Percentiles rank a stretch among this genome's conserved stretches.
Evolutionary conservation across 30 jellyfish, hydroid and myxozoan genomes (phyloP).

Genomic region (Chrysaora quinquecirrha): DNA sequence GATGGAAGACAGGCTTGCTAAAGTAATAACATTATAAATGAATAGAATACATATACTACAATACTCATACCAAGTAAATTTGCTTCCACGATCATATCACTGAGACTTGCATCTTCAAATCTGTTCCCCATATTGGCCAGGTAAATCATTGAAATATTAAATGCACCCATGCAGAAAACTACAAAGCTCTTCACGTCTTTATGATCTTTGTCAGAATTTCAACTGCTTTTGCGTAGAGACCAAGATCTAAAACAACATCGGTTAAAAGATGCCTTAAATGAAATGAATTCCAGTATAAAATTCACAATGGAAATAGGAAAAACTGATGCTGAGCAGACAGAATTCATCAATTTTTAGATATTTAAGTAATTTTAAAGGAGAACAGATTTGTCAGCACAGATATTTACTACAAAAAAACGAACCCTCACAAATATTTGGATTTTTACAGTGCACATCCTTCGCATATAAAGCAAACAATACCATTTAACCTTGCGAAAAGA

Average conservation of each 20-base stretch:
- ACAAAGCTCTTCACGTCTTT: constrained; percentile 15
- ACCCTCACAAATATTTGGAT: too few relatives aligned
- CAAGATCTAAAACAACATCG: constrained; percentile 61
- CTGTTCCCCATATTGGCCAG: constrained; percentile 51
- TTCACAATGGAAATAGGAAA: too few relatives aligned
- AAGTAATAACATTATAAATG: neutral
- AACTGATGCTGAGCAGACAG: too few relatives aligned
- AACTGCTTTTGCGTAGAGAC: constrained; percentile 62
- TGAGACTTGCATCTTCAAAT: constrained; percentile 48
- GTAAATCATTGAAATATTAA: constrained; percentile 30
- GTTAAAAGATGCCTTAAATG: too few relatives aligned
- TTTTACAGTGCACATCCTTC: too few relatives aligned
- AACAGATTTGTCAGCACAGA: too few relatives aligned
- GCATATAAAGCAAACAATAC: too few relatives aligned
- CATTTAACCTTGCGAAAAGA: too few relatives aligned
- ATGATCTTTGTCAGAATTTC: constrained; percentile 27
- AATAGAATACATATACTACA: neutral
- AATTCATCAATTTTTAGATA: too few relatives aligned
- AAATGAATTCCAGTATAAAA: too few relatives aligned
- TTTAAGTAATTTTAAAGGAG: too few relatives aligned
- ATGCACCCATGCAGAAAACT: constrained; percentile 54
- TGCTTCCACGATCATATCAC: constrained; percentile 22
- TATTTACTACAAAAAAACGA: too few relatives aligned
- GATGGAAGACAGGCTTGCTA: neutral
- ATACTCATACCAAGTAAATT: neutral